These are phyloP conservation scores for Microcebus jonahi DNA, from an alignment of 2,113 vertebrate species.

Conservation along the genomic window DNA sequence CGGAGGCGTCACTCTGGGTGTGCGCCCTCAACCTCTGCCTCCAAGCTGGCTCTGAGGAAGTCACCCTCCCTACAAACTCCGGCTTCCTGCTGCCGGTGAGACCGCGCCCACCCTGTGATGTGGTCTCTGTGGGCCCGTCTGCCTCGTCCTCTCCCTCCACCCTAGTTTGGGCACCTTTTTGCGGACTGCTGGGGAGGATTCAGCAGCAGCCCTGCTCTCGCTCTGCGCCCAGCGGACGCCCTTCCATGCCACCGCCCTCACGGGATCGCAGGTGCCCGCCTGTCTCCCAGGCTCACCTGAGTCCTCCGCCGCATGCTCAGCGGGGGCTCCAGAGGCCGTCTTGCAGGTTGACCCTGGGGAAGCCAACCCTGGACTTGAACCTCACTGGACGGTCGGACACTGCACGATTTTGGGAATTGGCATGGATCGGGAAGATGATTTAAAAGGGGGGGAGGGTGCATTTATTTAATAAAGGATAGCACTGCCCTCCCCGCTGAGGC, in stretches of 20 bases:
- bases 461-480: not conserved
- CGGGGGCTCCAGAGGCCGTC: rapidly evolving
- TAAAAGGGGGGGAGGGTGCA: not conserved
- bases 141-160: not conserved
- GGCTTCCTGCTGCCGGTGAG: not conserved
- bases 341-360: not conserved
- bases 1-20: not conserved
- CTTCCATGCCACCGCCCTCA: rapidly evolving
- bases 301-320: no score
- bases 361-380: not conserved
- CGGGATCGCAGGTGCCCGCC: not conserved
- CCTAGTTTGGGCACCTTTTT: not conserved
- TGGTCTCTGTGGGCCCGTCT: not conserved
- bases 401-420: not conserved
- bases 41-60: not conserved
- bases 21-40: not conserved
- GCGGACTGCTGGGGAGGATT: not conserved
- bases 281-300: not conserved
- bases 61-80: not conserved
- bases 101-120: not conserved
- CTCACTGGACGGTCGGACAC: not conserved
- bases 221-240: not conserved
- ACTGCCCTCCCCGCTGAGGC: not conserved
- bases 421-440: not conserved
- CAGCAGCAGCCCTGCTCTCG: no score